phyloP scores from a whole-genome alignment of 2,797 vertebrate species.

The Urocyon cinereoargenteus region DNA sequence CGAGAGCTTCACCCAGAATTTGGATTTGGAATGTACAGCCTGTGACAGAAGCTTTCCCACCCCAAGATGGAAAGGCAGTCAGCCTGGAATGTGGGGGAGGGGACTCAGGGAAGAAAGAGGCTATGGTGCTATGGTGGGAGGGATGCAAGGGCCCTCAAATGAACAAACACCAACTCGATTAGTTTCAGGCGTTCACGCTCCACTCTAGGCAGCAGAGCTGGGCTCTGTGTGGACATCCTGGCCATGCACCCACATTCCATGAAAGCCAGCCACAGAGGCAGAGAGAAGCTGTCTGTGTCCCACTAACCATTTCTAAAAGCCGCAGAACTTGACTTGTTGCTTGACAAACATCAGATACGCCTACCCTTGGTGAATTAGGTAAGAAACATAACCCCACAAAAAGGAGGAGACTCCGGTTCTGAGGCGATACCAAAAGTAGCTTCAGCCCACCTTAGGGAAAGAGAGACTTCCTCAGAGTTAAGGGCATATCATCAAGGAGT shows the following conservation, averaged over 20 bases:
- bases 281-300: not conserved
- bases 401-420: not conserved
- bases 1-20: not conserved
- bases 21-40: not conserved
- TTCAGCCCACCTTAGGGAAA: not conserved
- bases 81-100: not conserved
- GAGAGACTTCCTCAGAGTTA: not conserved
- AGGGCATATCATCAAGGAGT: not conserved
- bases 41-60: not conserved
- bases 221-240: not conserved
- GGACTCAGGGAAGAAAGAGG: not conserved
- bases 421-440: not conserved
- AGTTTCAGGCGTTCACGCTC: not conserved
- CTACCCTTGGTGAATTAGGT: not conserved
- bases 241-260: not conserved
- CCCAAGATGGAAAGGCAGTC: not conserved
- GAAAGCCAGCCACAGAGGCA: not conserved
- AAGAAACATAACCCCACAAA: not conserved
- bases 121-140: not conserved
- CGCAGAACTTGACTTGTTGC: not conserved
- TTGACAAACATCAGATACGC: not conserved
- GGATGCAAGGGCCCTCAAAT: not conserved
- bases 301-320: not conserved
- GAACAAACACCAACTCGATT: not conserved
- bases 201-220: fast-evolving